Base-by-base conservation (phyloP, 2,797 vertebrate species). In the Nyctibius grandis region DNA sequence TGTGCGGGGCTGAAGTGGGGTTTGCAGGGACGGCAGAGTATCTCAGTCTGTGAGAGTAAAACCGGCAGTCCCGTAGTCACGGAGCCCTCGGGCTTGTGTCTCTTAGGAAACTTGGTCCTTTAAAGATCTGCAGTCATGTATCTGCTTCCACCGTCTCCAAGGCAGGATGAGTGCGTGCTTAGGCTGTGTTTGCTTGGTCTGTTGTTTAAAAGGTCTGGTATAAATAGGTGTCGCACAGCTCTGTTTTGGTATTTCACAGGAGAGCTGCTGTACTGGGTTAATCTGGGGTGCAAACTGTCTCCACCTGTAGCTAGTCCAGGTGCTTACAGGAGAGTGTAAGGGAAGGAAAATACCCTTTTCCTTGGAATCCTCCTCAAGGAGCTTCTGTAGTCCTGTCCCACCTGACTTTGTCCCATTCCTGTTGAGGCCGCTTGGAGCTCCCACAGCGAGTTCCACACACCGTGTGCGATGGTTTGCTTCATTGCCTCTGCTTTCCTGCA, bases 111-210 rank as follows among this genome's bases (percentile, higher is more conserved):
- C 8, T 1, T 6, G 8, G 25, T 40, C 12, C 28, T 74, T 54
- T 25, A 2, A 9, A 42, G 70, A 14, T 5, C 18, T 19, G 44
- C 10, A 20, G 28, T 57, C 0, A 0, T 2, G 3, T 26, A 5
- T 6, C 36, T 22, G 50, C 26, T 59, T 15, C 63, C 23, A 6
- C 9, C 1, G 0, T 13, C 15, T 40, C 15, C 29, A 4, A 3
- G 60, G 60, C 45, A 31, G 38, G 38, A 4, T 3, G 5, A 15
- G 5, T 2, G 2, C 2, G 2, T 1, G 6, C 20, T 25, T 2
- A 12, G 29, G 21, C 11, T 8, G n/a, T 29, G 5, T 44, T 51
- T 15, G 38, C 36, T 31, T 17, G 29, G 42, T 19, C 57, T 48
- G 31, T 6, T 36, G 12, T 28, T 36, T 12, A 4, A 22, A 57